Conservation (phyloP, 2,113 vertebrate genomes). For the Actenoides hombroni region DNA sequence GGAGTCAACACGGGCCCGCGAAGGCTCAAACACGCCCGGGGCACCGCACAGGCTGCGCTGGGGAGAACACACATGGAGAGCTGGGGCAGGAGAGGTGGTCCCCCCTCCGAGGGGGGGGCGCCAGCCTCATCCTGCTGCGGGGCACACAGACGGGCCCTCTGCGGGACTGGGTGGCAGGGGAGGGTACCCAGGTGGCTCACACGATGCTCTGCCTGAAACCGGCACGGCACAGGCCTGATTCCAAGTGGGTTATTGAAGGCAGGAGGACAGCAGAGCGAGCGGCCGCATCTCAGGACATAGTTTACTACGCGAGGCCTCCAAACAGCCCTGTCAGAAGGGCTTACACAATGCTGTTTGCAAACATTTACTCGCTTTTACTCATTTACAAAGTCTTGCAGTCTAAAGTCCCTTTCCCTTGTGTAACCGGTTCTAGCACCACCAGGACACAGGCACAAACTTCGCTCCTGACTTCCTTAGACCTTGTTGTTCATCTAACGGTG, state of each 20-base stretch:
- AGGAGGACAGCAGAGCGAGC: not conserved
- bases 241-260: slow-evolving; percentile 16
- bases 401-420: slow-evolving; percentile 40
- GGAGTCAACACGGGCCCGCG: fast-evolving
- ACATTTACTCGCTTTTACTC: slow-evolving; percentile 66
- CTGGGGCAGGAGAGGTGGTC: not conserved
- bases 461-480: not conserved
- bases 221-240: not conserved
- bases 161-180: fast-evolving
- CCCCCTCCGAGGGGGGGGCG: not conserved
- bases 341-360: slow-evolving; percentile 63
- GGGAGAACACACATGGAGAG: not conserved
- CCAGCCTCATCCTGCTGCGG: too few species aligned
- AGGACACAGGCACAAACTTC: fast-evolving
- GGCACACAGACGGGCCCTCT: too few species aligned
- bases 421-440: not conserved
- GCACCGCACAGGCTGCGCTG: not conserved
- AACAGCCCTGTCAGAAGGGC: not conserved
- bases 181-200: not conserved
- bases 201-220: not conserved
- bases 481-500: not conserved
- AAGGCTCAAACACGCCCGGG: fast-evolving
- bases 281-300: not conserved
- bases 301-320: not conserved
- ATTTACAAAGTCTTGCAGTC: slow-evolving; percentile 49